Conservation (phyloP, 1,140 invertebrate species). For the Microvelia longipes region DNA sequence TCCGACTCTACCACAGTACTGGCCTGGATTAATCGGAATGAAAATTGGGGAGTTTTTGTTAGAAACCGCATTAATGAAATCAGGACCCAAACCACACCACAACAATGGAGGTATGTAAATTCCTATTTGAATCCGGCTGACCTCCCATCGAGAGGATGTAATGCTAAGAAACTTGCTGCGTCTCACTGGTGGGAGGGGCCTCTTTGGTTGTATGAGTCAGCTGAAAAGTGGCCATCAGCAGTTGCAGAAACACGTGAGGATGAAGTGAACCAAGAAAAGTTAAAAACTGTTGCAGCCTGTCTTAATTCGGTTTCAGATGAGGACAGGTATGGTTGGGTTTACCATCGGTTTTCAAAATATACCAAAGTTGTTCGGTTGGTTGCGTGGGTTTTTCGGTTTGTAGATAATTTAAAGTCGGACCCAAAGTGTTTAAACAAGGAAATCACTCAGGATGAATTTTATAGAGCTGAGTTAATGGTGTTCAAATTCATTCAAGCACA, state of each 20-base stretch:
- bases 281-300: not conserved
- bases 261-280: not conserved
- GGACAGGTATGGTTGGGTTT: not conserved
- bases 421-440: not conserved
- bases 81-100: not conserved
- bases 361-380: not conserved
- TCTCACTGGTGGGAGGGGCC: conserved; percentile 8
- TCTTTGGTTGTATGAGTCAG: not conserved
- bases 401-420: not conserved
- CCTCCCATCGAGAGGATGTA: conserved; percentile 2
- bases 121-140: conserved; percentile 1
- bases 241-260: not conserved
- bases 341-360: not conserved
- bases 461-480: not conserved
- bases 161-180: not conserved
- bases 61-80: conserved; percentile 30
- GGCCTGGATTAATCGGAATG: conserved; percentile 23
- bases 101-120: conserved; percentile 2
- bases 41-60: conserved; percentile 28
- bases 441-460: not conserved
- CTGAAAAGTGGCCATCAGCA: conserved; percentile 1
- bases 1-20: conserved; percentile 26
- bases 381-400: not conserved
- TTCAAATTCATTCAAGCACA: not conserved
- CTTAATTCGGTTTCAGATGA: not conserved